Evolutionary conservation across 2,113 vertebrate species (phyloP), one percentile per base, ranked within the genome.

Genomic region (Suricata suricatta): DNA sequence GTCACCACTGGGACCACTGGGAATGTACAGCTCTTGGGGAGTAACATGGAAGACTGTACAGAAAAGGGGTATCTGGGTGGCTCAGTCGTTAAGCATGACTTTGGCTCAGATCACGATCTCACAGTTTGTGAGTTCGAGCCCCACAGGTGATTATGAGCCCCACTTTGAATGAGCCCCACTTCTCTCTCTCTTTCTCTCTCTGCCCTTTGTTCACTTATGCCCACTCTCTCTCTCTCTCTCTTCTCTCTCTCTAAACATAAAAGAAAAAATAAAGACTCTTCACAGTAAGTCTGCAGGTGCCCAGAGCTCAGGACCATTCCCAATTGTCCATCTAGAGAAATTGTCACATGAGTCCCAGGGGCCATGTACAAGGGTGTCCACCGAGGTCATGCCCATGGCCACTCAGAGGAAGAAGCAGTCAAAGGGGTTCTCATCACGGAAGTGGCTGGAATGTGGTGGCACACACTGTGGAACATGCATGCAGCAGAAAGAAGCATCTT

Each of bases 391-490:
- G 1, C 23, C 90, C 87, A n/a, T 1, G 50, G 52, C 16, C 74
- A 21, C 0, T 0, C 0, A 3, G 27, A 69, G 33, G 52, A 64
- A 83, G 13, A 68, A 19, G 38, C 5, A 19, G 69, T 13, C 52
- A 1, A 76, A 44, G 47, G 4, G 14, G 17, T 47, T 19, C 9
- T 68, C 71, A 12, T 4, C 12, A 4, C 17, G 54, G 85, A 52
- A 60, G 7, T 19, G 57, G 33, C 71, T 64, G 17, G 15, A 33
- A 29, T 0, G 7, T 1, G 9, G 7, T 14, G 8, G 23, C 23
- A 23, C 60, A 23, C 33, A 25, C 31, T 4, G 3, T 5, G 1
- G 60, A 69, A 15, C 1, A n/a, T 0, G 2, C 38, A 35, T 0
- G 5, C 0, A 5, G 23, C 31, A 44, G 19, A 52, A 50, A 33